phyloP scores from a whole-genome alignment of 1,140 invertebrate species.

The Bombus pascuorum region DNA sequence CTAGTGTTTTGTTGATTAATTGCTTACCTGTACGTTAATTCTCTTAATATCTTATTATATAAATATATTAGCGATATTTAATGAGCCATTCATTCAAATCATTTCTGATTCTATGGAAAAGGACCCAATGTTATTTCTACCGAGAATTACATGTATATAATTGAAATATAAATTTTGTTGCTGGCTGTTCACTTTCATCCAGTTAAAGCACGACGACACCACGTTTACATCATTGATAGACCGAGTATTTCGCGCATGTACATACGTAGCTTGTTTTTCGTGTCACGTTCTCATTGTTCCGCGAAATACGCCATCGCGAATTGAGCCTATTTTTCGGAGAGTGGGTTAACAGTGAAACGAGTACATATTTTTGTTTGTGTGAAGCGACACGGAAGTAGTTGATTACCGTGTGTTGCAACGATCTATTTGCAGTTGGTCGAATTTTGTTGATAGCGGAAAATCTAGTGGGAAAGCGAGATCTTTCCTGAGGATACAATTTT shows the following conservation, averaged over 20 bases:
- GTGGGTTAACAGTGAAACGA: not conserved
- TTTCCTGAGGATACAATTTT: too few relatives aligned
- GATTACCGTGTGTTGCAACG: not conserved
- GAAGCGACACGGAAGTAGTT: not conserved
- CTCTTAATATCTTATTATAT: too few relatives aligned
- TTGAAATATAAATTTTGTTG: not conserved
- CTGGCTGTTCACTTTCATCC: not conserved
- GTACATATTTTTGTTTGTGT: not conserved
- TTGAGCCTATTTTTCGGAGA: not conserved
- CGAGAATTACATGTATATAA: not conserved
- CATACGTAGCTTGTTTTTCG: not conserved
- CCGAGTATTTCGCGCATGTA: not conserved
- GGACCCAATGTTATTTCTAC: not conserved
- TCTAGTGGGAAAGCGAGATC: too few relatives aligned
- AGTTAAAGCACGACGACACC: not conserved
- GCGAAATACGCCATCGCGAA: not conserved
- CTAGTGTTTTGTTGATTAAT: too few relatives aligned
- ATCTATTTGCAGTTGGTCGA: not conserved
- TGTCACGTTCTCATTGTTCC: constrained; percentile 10
- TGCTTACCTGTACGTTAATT: too few relatives aligned
- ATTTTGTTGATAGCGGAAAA: too few relatives aligned
- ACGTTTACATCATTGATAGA: constrained; percentile 4
- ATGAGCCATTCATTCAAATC: too few relatives aligned
- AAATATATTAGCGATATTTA: too few relatives aligned
- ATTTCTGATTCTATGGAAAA: too few relatives aligned